Evolutionary conservation across 1,140 invertebrate species (phyloP), one percentile per base, ranked within the genome.

Genomic region (Achatina immaculata): DNA sequence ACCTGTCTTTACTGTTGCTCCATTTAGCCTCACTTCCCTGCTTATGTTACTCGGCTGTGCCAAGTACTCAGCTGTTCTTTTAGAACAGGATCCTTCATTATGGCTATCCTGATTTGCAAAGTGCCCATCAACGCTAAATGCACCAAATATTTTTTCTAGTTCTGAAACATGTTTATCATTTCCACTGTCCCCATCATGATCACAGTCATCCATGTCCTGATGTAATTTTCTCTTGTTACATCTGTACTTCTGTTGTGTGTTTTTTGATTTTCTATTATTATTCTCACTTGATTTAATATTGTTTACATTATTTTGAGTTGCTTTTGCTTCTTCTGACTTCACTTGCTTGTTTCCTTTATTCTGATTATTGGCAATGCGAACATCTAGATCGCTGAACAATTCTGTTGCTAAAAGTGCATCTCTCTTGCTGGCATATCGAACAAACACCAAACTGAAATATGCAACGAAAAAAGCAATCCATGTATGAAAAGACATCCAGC

Each of bases 351-450:
- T 62, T 6, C 6, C 28, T 31, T 34, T 62, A 31, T 31, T 6
- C 9, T 62, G 58, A 62, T 62, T 62, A 31, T 31, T 6, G 16
- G 58, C n/a, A 62, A 62, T 28, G n/a, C n/a, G 6, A 62, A 62
- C 58, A 31, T 34, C 4, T 11, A 62, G 68, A 42, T 69, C 24
- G 42, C 36, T 1, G 42, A 69, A 69, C 36, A 42, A 24, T 24
- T 69, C 19, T 42, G 9, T 9, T 42, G 68, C 68, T 6, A 42
- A 21, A 4, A 69, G 7, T 4, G n/a, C 38, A 24, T 69, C 68
- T 38, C 42, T 38, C 42, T 69, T 69, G 11, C n/a, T 69, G 21
- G 16, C 68, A 69, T 69, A 69, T 9, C 68, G 36, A n/a, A 69
- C 21, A 69, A 69, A 69, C n/a, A 42, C 19, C 1, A 3, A 1